A percentile compares a stretch with the other conserved stretches of the same genome.
Evolutionary conservation across 2,888 invertebrate species (phyloP).

Genomic region (Coelogynopora nodosa): DNA sequence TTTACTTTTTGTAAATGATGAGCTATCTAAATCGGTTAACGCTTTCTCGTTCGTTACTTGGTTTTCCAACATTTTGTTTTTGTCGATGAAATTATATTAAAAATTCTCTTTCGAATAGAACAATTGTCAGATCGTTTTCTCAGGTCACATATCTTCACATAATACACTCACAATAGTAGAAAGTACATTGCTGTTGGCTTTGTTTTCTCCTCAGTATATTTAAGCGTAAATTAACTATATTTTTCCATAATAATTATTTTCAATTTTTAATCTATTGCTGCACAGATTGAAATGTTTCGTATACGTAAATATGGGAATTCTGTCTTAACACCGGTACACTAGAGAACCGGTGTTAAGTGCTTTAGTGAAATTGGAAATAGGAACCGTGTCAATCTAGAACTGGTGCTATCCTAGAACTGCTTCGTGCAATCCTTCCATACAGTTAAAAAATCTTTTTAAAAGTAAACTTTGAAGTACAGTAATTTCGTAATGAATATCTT

Average conservation of each 20-base stretch:
- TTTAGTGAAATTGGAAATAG: background rate
- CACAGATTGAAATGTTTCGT: background rate
- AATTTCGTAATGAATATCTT: too few relatives aligned
- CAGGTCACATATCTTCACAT: background rate
- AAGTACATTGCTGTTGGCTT: background rate
- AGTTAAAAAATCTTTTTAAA: too few relatives aligned
- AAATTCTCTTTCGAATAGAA: background rate
- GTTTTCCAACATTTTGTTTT: too few relatives aligned
- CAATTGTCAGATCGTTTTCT: background rate
- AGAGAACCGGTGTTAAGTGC: background rate
- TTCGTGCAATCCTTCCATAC: background rate
- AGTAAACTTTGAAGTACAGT: too few relatives aligned
- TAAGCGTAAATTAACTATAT: background rate
- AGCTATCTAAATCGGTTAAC: too few relatives aligned
- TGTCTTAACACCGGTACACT: background rate
- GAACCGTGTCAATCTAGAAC: background rate
- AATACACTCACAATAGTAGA: background rate
- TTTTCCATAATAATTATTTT: background rate
- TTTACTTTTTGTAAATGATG: too few relatives aligned
- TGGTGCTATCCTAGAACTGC: background rate
- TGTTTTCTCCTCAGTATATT: background rate
- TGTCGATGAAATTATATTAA: background rate
- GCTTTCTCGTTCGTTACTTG: too few relatives aligned
- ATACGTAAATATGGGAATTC: background rate
- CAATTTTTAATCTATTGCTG: background rate